These are phyloP conservation scores for Nesogale talazaci DNA, from an alignment of 2,113 vertebrate species.

Conservation along the genomic window DNA sequence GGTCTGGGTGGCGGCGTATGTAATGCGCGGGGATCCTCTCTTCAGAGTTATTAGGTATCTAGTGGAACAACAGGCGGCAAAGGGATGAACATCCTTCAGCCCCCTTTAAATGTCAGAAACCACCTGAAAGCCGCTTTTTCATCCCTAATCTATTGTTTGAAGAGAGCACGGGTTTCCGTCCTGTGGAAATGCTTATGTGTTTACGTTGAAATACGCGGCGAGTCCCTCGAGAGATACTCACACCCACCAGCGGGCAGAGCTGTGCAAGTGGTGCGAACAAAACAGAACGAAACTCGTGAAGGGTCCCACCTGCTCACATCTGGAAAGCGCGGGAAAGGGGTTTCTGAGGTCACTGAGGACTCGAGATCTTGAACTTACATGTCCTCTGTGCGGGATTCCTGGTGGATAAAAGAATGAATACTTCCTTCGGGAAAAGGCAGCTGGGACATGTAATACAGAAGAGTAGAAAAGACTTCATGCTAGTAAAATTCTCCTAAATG, in stretches of 20 bases:
- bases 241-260: slow-evolving; percentile 43
- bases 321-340: slow-evolving; percentile 74
- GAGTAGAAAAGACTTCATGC: neutral
- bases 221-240: slow-evolving; percentile 54
- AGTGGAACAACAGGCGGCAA: slow-evolving; percentile 64
- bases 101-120: slow-evolving; percentile 77
- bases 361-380: neutral
- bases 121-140: slow-evolving; percentile 74
- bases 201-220: slow-evolving; percentile 51
- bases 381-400: slow-evolving; percentile 66
- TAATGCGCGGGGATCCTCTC: slow-evolving; percentile 58
- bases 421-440: slow-evolving; percentile 31
- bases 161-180: slow-evolving; percentile 75
- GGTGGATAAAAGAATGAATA: slow-evolving; percentile 63
- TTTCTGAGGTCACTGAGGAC: slow-evolving; percentile 68
- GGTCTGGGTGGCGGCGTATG: slow-evolving; percentile 47
- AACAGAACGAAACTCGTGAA: slow-evolving; percentile 49
- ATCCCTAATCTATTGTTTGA: slow-evolving; percentile 70
- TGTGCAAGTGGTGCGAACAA: slow-evolving; percentile 52
- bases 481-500: neutral
- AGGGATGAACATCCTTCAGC: slow-evolving; percentile 75
- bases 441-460: neutral
- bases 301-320: slow-evolving; percentile 50
- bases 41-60: slow-evolving; percentile 77
- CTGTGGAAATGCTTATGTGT: slow-evolving; percentile 64